Percentiles rank a stretch among this genome's conserved stretches.
These are phyloP conservation scores for Eugnorisma glareosa DNA, from an alignment of 2,888 invertebrate genomes.

Conservation along the genomic window DNA sequence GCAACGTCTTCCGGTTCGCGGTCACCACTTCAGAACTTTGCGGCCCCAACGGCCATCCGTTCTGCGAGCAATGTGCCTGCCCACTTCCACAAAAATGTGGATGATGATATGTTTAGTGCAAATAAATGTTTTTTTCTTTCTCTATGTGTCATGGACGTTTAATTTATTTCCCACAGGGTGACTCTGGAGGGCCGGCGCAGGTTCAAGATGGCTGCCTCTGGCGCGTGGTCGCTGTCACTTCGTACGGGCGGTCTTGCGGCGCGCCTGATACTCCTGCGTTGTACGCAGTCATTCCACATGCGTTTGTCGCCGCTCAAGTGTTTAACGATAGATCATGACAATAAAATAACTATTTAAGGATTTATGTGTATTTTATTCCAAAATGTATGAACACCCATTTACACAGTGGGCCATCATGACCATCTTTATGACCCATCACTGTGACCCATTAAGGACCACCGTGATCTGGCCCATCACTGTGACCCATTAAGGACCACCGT, in stretches of 20 bases:
- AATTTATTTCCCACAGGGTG: constrained; percentile 78
- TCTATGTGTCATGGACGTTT: too few species aligned
- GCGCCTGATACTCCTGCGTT: constrained; percentile 84
- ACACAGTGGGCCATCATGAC: background rate
- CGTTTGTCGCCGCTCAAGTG: constrained; percentile 71
- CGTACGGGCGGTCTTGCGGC: constrained; percentile 83
- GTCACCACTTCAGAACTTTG: too few species aligned
- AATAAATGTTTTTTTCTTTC: too few species aligned
- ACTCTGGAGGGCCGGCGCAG: constrained; percentile 87
- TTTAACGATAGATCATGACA: constrained; percentile 46
- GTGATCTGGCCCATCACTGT: background rate
- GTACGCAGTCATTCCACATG: constrained; percentile 77
- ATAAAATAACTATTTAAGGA: constrained; percentile 12
- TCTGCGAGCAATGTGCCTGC: too few species aligned
- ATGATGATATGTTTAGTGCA: too few species aligned
- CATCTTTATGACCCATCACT: background rate
- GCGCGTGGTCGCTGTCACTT: constrained; percentile 85
- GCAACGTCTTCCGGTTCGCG: too few species aligned
- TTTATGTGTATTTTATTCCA: background rate
- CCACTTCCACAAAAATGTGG: too few species aligned
- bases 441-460: background rate
- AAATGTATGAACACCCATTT: rapidly evolving
- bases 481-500: background rate
- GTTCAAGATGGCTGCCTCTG: constrained; percentile 84
- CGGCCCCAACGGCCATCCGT: too few species aligned